Evolutionary conservation across 2,888 invertebrate genomes (phyloP), one percentile per base, ranked within the genome.

Genomic region (Criorhina ranunculi): DNA sequence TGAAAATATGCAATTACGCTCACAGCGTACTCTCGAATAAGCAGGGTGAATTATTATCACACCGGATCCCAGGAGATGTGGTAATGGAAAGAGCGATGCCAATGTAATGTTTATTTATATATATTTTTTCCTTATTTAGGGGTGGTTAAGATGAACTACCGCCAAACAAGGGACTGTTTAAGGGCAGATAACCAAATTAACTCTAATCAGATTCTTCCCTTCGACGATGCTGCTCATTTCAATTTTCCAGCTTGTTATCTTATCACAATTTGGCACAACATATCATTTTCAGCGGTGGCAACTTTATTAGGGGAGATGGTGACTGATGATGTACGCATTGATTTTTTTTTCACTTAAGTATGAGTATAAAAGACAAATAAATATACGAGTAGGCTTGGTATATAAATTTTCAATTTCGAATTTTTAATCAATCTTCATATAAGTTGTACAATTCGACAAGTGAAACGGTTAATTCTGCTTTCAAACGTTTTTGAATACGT

Each of bases 171-270:
- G 17, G 60, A 62, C 80, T 81, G 86, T 80, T 81, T 77, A 70
- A 86, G 83, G 83, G 73, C 79, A 86, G 86, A 87, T 87, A 87
- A 87, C 87, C 85, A 88, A 88, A 87, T 88, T 88, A 87, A 87
- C 81, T 87, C 86, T 88, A 88, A 88, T 87, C 88, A 87, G 87
- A 87, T 86, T 67, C 82, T 86, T 86, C 86, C 87, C 69, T 76
- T 62, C 46, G 75, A 53, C 55, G 31, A 59, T 72, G 77, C 29
- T 81, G 86, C 86, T 87, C 86, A 87, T 87, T 88, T 88, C 88
- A 88, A 88, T 88, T 88, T 88, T 88, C 88, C 88, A 87, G 88
- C 87, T 88, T 87, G 87, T 88, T 88, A 88, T 88, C 88, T 88
- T 87, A 87, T 87, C 87, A 87, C 88, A 87, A 88, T 87, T 88